Percentiles rank a stretch among this genome's conserved stretches.
phyloP scores from a whole-genome alignment of 1,140 invertebrate genomes.

The Ylistrum balloti region DNA sequence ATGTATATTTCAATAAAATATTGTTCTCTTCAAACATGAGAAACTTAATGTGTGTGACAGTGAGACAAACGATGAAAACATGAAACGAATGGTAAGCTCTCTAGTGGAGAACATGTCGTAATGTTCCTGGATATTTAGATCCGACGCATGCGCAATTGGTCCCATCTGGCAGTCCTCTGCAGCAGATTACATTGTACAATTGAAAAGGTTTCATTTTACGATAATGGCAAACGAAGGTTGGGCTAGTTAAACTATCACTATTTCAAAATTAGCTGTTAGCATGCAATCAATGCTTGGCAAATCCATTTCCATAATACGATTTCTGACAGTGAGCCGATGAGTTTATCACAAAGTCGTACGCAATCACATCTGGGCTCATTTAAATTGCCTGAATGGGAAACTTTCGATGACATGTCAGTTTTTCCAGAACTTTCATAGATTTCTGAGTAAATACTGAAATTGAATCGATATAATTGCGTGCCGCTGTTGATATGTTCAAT shows the following conservation, averaged over 20 bases:
- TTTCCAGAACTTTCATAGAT: background rate
- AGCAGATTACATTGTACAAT: constrained; percentile 2
- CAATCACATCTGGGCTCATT: background rate
- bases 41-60: no score
- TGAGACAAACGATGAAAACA: no score
- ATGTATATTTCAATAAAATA: no score
- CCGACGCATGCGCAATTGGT: background rate
- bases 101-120: no score
- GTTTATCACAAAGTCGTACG: background rate
- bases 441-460: background rate
- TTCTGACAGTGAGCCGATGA: background rate
- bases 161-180: background rate
- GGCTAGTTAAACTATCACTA: background rate
- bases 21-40: no score
- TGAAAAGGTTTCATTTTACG: background rate
- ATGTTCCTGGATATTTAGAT: no score
- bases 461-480: constrained; percentile 37
- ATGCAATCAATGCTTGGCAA: background rate
- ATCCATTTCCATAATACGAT: constrained; percentile 6
- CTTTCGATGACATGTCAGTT: background rate
- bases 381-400: background rate
- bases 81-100: no score
- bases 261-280: background rate
- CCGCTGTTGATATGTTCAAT: background rate
- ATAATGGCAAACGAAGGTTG: background rate